Conservation (phyloP, 2,113 vertebrate species). For the Peucedramus taeniatus region DNA sequence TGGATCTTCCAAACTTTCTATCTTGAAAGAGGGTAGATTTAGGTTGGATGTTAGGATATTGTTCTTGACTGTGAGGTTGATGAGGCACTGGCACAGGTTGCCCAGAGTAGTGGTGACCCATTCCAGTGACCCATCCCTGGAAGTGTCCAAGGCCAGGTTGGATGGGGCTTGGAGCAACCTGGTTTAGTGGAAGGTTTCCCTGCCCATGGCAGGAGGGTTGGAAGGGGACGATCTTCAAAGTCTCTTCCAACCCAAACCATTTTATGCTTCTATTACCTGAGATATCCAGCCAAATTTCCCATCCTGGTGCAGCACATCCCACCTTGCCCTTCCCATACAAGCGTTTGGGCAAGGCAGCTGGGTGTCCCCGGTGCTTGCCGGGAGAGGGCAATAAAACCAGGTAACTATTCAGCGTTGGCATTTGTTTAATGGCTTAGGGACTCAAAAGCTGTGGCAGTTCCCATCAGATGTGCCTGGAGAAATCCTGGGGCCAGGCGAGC, state of each 20-base stretch:
- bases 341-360: accelerated
- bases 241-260: neutral
- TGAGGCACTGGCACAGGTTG: neutral
- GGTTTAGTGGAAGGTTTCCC: neutral
- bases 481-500: neutral
- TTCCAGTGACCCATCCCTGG: neutral
- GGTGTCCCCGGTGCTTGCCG: neutral
- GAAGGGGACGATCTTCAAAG: neutral
- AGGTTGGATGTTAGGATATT: neutral
- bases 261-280: neutral
- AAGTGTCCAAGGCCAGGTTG: neutral
- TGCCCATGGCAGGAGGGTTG: neutral
- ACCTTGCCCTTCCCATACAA: neutral
- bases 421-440: neutral
- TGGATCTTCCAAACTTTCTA: neutral
- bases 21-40: neutral
- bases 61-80: neutral
- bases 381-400: neutral
- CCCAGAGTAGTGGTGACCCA: neutral
- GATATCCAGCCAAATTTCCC: neutral
- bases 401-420: accelerated
- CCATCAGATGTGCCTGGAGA: neutral
- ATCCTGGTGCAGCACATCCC: accelerated
- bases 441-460: neutral
- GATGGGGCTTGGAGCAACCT: neutral